Evolutionary conservation across 2,113 vertebrate species (phyloP), one percentile per base, ranked within the genome.

Genomic region (Rhynchomys soricoides): DNA sequence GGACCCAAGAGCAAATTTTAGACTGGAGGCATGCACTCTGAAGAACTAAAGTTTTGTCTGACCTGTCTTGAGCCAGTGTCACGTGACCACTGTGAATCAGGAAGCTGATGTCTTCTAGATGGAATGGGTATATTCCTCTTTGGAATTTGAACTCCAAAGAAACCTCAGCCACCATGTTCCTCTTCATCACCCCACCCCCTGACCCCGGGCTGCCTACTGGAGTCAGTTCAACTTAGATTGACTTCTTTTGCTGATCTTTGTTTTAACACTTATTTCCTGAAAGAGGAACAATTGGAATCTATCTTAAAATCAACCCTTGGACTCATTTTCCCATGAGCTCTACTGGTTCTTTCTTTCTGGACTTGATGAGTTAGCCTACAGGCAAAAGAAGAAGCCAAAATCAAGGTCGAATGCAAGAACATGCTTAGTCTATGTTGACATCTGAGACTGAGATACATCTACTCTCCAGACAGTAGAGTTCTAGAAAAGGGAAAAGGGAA

Each of bases 281-380:
- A 92, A 94, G 90, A 81, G 68, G 91, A 95, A 96, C 96, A 90
- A 91, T 81, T 94, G n/a, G 70, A 89, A 85, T 96, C 31, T 89
- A 94, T 96, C 95, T 97, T 29, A 34, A 82, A 50, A 45, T 94
- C 96, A 96, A 31, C 34, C 40, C 68, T 93, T 55, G 0, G 0
- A n/a, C 79, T 94, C 0, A 8, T 48, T 87, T 94, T 13, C 66
- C 75, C 87, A 57, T 87, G 37, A 31, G 8, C 3, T 40, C 13
- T 15, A 5, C 43, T 45, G 19, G 6, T 43, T 89, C 77, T 48
- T 85, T 21, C 79, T 85, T 90, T 92, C 85, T 86, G 95, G 79
- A 91, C 88, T 86, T 73, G 94, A 86, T 11, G 24, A 92, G 81
- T 75, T 95, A 64, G n/a, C 75, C 78, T 55, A 24, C 70, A 55